These are phyloP conservation scores for Stichopus chloronotus DNA, from an alignment of 35 echinoderm and acorn worm species.

Conservation along the genomic window DNA sequence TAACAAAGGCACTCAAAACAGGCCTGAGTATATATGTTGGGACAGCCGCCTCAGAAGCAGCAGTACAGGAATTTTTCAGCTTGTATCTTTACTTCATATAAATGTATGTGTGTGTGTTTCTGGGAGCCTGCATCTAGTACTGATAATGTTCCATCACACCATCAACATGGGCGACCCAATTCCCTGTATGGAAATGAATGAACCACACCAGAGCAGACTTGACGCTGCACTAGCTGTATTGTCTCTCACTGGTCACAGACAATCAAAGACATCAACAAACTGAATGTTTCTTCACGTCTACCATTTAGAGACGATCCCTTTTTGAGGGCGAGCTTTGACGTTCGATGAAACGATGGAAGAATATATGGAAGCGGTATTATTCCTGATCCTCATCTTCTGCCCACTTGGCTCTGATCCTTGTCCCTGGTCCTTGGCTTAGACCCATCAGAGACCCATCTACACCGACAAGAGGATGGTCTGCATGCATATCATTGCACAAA, in stretches of 20 bases:
- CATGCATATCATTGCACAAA: background rate
- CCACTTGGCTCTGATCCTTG: background rate
- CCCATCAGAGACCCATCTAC: background rate
- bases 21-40: background rate
- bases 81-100: no score
- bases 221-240: no score
- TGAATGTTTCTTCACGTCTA: no score
- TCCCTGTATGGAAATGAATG: no score
- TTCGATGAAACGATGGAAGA: background rate
- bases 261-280: no score
- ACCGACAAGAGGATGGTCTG: background rate
- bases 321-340: no score
- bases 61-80: background rate
- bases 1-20: slow-evolving; percentile 10
- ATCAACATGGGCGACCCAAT: no score
- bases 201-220: no score
- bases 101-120: background rate
- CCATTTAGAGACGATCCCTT: no score
- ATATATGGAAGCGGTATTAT: slow-evolving; percentile 1
- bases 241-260: no score
- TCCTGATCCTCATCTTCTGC: background rate
- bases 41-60: background rate
- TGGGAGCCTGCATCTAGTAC: background rate
- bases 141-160: background rate
- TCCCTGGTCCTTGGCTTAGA: background rate